Conservation (phyloP, 2,113 vertebrate genomes). For the Prietella phreatophila region DNA sequence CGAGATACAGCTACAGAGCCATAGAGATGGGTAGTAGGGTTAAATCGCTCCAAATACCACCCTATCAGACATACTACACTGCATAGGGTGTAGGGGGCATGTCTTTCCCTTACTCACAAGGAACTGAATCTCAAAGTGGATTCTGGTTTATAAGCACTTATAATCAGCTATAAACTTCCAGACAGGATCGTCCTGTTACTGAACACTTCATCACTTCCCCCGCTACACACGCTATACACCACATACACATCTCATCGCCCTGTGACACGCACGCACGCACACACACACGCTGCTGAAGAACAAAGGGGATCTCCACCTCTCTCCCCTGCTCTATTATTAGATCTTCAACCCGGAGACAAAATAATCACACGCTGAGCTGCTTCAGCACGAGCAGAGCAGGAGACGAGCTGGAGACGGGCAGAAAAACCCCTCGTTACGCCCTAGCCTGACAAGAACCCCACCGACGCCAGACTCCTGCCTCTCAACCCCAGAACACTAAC, state of each 20-base stretch:
- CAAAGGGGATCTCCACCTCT: conserved; percentile 67
- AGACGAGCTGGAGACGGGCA: conserved; percentile 47
- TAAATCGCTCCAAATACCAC: background rate
- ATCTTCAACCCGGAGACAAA: conserved; percentile 78
- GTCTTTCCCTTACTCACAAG: background rate
- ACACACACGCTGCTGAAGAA: conserved; percentile 29
- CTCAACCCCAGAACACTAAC: background rate
- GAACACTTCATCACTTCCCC: conserved; percentile 1
- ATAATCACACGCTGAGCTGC: conserved; percentile 76
- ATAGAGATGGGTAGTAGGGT: background rate
- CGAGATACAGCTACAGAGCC: background rate
- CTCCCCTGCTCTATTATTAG: conserved; percentile 73
- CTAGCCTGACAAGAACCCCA: background rate
- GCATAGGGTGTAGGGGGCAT: background rate
- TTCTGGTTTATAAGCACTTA: background rate
- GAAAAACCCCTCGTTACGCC: conserved; percentile 11
- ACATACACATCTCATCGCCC: background rate
- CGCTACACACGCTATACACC: conserved; percentile 1
- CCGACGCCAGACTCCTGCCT: background rate
- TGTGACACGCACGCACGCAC: conserved; percentile 23
- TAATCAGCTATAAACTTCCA: background rate
- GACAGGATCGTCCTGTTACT: background rate
- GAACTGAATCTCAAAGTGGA: background rate
- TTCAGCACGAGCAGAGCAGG: conserved; percentile 60
- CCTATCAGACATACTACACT: background rate